Conservation (phyloP, 2,113 vertebrate species). For the Sturnira hondurensis region DNA sequence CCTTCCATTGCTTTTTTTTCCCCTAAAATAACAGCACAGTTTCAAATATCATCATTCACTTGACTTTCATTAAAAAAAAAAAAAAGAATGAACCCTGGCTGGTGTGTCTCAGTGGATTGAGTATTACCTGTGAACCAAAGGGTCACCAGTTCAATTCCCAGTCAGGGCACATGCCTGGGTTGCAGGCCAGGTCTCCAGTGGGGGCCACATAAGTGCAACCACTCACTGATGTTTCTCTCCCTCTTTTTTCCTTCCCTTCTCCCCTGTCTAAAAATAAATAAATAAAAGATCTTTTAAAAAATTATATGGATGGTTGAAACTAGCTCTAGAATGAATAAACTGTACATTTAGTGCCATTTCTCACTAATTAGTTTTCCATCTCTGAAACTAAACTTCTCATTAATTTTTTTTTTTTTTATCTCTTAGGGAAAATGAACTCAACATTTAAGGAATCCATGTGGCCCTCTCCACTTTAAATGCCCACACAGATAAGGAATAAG, state of each 20-base stretch:
- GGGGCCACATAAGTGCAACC: no score
- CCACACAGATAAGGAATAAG: not conserved
- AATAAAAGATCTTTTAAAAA: no score
- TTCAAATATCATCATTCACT: constrained; percentile 36
- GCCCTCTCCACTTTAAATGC: not conserved
- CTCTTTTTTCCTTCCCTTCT: no score
- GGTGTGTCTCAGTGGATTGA: no score
- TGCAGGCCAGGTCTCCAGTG: no score
- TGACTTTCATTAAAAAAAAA: constrained; percentile 39
- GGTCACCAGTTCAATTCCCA: no score
- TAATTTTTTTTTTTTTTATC: constrained; percentile 35
- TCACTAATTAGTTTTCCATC: constrained; percentile 33
- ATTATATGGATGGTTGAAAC: not conserved
- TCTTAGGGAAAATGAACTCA: constrained; percentile 23
- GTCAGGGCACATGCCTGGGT: no score
- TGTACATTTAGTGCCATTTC: constrained; percentile 31
- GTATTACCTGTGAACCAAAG: no score
- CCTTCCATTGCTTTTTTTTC: not conserved
- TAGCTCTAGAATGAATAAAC: constrained; percentile 22
- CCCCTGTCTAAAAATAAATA: no score
- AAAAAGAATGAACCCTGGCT: not conserved
- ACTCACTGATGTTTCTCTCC: no score
- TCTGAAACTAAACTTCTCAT: not conserved
- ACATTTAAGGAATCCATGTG: not conserved
- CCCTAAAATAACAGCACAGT: not conserved